phyloP scores from a whole-genome alignment of 2,113 vertebrate species.

The Tachuris rubrigastra region DNA sequence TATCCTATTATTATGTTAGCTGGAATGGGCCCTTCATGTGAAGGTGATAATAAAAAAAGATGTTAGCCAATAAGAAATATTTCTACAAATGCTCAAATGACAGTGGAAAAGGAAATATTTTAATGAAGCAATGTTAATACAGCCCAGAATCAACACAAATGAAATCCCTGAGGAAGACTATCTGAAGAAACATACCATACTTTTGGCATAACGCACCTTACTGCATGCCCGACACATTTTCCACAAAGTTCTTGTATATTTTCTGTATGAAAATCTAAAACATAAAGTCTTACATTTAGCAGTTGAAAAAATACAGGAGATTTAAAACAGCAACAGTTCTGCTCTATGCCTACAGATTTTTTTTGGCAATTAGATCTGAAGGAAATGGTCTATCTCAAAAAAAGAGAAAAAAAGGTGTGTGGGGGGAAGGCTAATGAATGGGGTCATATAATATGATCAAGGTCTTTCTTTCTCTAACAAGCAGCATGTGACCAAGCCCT shows the following conservation, averaged over 20 bases:
- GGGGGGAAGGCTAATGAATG: not conserved
- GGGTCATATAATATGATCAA: not conserved
- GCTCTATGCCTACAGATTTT: not conserved
- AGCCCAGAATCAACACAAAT: not conserved
- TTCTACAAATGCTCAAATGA: slow-evolving; percentile 34
- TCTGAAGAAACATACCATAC: not conserved
- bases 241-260: slow-evolving; percentile 56
- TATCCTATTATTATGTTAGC: slow-evolving; percentile 5
- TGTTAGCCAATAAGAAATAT: not conserved
- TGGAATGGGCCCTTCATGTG: slow-evolving; percentile 21
- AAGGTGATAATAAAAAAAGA: slow-evolving; percentile 25
- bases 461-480: not conserved
- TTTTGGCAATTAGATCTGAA: slow-evolving; percentile 51
- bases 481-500: not conserved
- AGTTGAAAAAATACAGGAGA: slow-evolving; percentile 53
- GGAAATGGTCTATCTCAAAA: not conserved
- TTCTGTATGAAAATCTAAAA: slow-evolving; percentile 48
- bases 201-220: not conserved
- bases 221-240: not conserved
- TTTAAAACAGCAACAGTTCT: slow-evolving; percentile 42
- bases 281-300: slow-evolving; percentile 19
- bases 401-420: not conserved
- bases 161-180: slow-evolving; percentile 26
- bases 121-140: slow-evolving; percentile 11
- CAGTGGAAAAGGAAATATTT: slow-evolving; percentile 50